Percentiles rank a stretch among this genome's conserved stretches.
Conservation (phyloP, 2,113 vertebrate genomes). For the Pavo muticus region DNA sequence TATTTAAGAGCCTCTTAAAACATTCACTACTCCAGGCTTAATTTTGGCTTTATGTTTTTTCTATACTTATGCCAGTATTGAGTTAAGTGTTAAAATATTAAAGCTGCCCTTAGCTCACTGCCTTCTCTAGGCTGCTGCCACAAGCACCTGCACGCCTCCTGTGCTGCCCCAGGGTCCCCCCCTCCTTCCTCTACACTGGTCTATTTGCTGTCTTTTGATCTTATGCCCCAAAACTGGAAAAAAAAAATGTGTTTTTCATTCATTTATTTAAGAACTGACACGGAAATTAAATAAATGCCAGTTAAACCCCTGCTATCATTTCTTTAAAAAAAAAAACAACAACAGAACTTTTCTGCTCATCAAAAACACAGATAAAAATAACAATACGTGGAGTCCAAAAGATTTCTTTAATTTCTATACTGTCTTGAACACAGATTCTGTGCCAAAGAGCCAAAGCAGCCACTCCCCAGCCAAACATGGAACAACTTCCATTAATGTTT, state of each 20-base stretch:
- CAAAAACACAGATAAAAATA: background rate
- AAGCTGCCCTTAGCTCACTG: background rate
- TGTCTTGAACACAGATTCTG: background rate
- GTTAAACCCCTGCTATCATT: background rate
- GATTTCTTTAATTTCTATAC: background rate
- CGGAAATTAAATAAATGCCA: background rate
- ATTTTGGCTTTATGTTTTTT: background rate
- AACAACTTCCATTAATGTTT: background rate
- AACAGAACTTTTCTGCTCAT: background rate
- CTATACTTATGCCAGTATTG: background rate
- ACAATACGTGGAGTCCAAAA: fast-evolving
- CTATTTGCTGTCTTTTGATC: background rate
- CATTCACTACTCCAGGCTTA: background rate
- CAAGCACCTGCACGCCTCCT: background rate
- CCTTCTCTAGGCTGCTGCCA: background rate
- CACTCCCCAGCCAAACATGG: background rate
- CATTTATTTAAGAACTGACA: background rate
- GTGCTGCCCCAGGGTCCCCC: background rate
- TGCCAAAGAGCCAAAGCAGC: background rate
- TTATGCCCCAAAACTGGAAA: background rate
- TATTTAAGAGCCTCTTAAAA: conserved; percentile 13
- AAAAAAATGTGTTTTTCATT: background rate
- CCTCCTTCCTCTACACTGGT: background rate
- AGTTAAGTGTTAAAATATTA: background rate
- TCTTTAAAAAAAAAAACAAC: background rate